Percentiles rank a stretch among this genome's conserved stretches.
Evolutionary conservation across 2,113 vertebrate species (phyloP).

Genomic region (Podocnemis expansa): DNA sequence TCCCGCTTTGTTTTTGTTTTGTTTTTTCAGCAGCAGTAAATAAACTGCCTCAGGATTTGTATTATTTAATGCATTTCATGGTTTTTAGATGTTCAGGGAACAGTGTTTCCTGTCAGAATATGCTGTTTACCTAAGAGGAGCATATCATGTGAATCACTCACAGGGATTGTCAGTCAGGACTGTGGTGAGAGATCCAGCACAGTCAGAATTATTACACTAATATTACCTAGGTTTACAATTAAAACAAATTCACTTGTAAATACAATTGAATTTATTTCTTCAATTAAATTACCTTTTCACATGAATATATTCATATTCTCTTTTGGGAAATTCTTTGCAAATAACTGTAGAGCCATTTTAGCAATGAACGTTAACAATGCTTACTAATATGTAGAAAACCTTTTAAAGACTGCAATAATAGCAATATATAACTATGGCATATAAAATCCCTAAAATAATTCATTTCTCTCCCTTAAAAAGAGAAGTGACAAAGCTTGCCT

Average conservation of each 20-base stretch:
- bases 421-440: not conserved
- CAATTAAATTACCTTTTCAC: not conserved
- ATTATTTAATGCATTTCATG: not conserved
- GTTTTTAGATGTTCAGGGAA: not conserved
- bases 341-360: not conserved
- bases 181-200: not conserved
- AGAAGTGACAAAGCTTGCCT: not conserved
- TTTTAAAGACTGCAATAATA: not conserved
- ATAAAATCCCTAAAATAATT: not conserved
- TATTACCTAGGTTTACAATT: not conserved
- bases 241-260: not conserved
- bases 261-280: not conserved
- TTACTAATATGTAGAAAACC: not conserved
- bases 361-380: not conserved
- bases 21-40: not conserved
- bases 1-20: too few species aligned
- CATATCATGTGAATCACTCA: not conserved
- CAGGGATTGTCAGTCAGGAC: accelerated
- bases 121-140: not conserved
- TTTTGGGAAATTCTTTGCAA: not conserved
- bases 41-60: not conserved
- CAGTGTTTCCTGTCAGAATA: not conserved
- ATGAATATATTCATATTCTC: not conserved
- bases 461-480: too few species aligned
- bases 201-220: not conserved